These are phyloP conservation scores for Setophaga kirtlandii DNA, from an alignment of 2,113 vertebrate genomes.

Conservation along the genomic window DNA sequence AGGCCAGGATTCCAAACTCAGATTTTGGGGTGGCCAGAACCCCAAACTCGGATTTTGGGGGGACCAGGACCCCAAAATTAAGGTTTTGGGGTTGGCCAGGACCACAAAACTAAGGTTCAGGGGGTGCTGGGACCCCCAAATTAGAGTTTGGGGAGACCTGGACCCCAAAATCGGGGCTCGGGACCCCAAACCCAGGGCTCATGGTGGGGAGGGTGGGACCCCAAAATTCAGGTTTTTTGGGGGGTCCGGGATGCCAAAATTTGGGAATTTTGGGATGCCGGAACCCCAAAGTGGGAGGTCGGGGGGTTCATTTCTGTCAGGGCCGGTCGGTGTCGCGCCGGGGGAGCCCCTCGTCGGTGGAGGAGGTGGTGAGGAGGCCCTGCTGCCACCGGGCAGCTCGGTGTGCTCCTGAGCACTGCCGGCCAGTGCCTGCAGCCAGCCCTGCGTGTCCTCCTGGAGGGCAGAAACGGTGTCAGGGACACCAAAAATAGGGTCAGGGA, in stretches of 20 bases:
- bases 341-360: not conserved
- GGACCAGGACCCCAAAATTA: not conserved
- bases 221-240: not conserved
- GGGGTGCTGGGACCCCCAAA: not conserved
- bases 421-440: not conserved
- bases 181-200: not conserved
- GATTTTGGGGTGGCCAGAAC: not conserved
- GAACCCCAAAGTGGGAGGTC: not conserved
- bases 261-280: too few relatives aligned
- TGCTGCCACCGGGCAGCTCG: not conserved
- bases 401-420: not conserved
- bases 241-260: not conserved
- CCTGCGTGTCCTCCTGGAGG: not conserved
- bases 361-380: not conserved
- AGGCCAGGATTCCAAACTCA: not conserved
- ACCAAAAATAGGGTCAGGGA: rapidly evolving
- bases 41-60: not conserved
- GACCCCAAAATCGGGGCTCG: not conserved
- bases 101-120: not conserved
- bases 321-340: not conserved
- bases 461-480: not conserved
- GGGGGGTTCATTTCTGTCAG: not conserved
- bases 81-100: not conserved
- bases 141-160: not conserved
- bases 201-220: not conserved